Conservation (phyloP, 1,140 invertebrate species). For the Radopholus similis region DNA sequence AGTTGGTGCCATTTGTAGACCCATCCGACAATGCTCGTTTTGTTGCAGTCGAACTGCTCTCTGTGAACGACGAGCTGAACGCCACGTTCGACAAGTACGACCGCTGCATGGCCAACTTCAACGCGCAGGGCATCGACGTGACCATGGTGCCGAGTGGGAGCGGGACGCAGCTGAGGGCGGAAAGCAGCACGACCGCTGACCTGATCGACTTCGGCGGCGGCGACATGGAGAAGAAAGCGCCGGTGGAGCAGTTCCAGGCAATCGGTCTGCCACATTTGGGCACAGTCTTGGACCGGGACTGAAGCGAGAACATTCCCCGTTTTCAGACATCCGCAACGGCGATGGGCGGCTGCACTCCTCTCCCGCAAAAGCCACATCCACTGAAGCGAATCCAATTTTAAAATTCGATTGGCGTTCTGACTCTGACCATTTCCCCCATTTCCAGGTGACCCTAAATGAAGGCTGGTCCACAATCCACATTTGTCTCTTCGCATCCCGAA, state of each 20-base stretch:
- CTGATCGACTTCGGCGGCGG: conserved; percentile 25
- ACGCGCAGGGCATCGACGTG: conserved; percentile 21
- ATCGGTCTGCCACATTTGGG: conserved; percentile 2
- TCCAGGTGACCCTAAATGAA: too few relatives aligned
- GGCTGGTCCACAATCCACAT: too few relatives aligned
- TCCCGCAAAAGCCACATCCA: too few relatives aligned
- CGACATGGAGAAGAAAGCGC: background rate
- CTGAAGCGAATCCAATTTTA: too few relatives aligned
- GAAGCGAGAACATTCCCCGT: background rate
- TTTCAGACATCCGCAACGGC: background rate
- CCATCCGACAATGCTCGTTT: conserved; percentile 10
- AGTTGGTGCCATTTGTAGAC: background rate
- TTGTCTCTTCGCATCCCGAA: too few relatives aligned
- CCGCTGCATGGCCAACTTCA: conserved; percentile 61
- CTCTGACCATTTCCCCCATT: too few relatives aligned
- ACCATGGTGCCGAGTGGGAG: conserved; percentile 18
- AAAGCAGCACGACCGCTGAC: conserved; percentile 13
- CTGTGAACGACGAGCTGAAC: conserved; percentile 91
- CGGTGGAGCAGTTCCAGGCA: conserved; percentile 22
- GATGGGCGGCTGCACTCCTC: too few relatives aligned
- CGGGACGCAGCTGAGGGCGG: conserved; percentile 1
- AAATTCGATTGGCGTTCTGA: too few relatives aligned
- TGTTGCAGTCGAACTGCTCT: conserved; percentile 74
- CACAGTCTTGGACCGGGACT: background rate
- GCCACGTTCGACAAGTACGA: conserved; percentile 81